Evolutionary conservation across 2,888 invertebrate species (phyloP).

Genomic region (Caenorhabditis sp.): DNA sequence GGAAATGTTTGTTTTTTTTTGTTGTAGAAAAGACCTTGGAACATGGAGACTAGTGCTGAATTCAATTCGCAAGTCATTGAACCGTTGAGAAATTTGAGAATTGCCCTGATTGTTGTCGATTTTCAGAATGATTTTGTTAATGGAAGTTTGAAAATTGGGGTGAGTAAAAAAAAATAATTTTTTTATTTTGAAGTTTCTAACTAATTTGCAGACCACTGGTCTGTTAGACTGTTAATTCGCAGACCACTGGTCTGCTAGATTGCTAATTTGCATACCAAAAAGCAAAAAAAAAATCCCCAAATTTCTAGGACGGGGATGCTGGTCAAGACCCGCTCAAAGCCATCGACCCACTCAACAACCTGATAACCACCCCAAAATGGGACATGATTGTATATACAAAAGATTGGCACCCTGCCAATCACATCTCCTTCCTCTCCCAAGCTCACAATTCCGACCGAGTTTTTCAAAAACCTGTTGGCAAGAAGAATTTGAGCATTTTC

Average conservation of each 20-base stretch:
- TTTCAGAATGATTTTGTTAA: slow-evolving; percentile 98
- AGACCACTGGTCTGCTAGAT: too few species aligned
- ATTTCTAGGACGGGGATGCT: slow-evolving; percentile 61
- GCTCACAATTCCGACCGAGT: slow-evolving; percentile 60
- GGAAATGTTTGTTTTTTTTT: too few species aligned
- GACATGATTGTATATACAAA: slow-evolving; percentile 79
- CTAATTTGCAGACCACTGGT: too few species aligned
- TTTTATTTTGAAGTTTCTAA: neutral
- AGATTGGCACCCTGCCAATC: slow-evolving; percentile 96
- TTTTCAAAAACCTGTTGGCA: slow-evolving; percentile 50
- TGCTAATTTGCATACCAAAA: too few species aligned
- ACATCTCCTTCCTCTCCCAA: slow-evolving; percentile 95
- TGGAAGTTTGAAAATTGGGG: slow-evolving; percentile 84
- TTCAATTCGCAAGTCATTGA: slow-evolving; percentile 31
- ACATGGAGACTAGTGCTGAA: slow-evolving; percentile 11
- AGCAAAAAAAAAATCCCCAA: too few species aligned
- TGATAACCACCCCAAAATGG: slow-evolving; percentile 45
- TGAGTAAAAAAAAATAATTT: neutral
- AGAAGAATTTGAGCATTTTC: slow-evolving; percentile 74
- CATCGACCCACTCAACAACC: slow-evolving; percentile 54
- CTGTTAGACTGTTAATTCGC: too few species aligned
- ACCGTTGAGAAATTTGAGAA: slow-evolving; percentile 43
- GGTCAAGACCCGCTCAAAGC: slow-evolving; percentile 60
- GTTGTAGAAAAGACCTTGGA: slow-evolving; percentile 21
- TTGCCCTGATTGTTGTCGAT: slow-evolving; percentile 88